Base-by-base conservation (phyloP, 2,113 vertebrate genomes). In the Thermophis baileyi region DNA sequence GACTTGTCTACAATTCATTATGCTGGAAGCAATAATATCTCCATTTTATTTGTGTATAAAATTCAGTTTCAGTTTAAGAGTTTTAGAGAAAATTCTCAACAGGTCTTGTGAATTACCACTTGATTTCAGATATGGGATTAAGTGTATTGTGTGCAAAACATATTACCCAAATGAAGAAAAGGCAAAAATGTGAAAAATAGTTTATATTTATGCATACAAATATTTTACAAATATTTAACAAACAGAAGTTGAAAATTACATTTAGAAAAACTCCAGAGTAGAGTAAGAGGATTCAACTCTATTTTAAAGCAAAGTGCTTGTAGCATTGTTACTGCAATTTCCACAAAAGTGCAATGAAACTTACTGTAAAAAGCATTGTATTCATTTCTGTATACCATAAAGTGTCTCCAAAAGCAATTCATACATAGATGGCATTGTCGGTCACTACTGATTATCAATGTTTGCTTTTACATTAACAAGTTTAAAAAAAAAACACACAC, bases 231-330 rank as follows among this genome's bases (percentile, higher is more conserved):
- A 96, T 91, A 97, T 95, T 96, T 95, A 91, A 96, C 95, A 97
- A 60, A 96, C 40, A 93, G 89, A 93, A 95, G 92, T 86, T 90
- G 54, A 69, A 96, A 96, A 94, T 96, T 96, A 96, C 94, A 94
- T 50, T 40, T 53, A 92, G 91, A 91, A 93, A 96, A 95, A 93
- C 85, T 90, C 92, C 85, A 53, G 91, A 90, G 92, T 81, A 93
- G 93, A 94, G 94, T 50, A 94, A 94, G 93, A 60, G 2, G 92
- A 94, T 96, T 96, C 94, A 96, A 93, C 95, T 90, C 94, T 92
- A 96, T 94, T 86, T 60, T 91, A 92, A 94, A 96, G 96, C 96
- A 96, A 98, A 98, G 97, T 96, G 97, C 94, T 11, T 49, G 46
- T 27, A 94, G 94, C 94, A 92, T 95, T 4, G 9, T 95, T 92